These are phyloP conservation scores for Lithophane semibrunnea DNA, from an alignment of 2,888 invertebrate species.

Conservation along the genomic window DNA sequence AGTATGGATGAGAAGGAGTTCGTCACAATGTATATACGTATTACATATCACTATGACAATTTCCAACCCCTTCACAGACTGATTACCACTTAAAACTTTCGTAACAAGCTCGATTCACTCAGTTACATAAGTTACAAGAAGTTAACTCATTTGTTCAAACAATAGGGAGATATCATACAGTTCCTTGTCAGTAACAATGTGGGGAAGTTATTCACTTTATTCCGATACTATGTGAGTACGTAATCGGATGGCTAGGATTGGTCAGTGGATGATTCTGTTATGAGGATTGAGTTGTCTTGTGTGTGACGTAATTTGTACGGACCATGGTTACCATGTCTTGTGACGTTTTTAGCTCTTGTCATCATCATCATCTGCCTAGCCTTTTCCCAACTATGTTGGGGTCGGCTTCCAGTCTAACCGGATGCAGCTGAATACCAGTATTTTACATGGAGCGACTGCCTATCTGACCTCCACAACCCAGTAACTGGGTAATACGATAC, in stretches of 20 bases:
- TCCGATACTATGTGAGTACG: conserved; percentile 29
- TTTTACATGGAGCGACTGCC: too few species aligned
- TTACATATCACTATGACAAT: neutral
- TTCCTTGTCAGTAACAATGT: conserved; percentile 65
- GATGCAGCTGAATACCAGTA: too few species aligned
- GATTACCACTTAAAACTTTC: conserved; percentile 35
- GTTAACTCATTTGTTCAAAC: conserved; percentile 58
- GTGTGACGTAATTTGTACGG: conserved; percentile 16
- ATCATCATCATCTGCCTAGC: too few species aligned
- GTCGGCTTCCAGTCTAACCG: too few species aligned
- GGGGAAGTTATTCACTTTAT: conserved; percentile 58
- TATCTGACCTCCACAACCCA: too few species aligned
- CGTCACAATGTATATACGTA: too few species aligned
- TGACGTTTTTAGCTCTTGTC: neutral
- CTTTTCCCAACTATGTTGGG: too few species aligned
- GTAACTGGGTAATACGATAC: too few species aligned
- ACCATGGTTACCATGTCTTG: neutral
- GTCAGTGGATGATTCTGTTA: conserved; percentile 37
- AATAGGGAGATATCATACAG: conserved; percentile 59
- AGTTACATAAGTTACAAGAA: conserved; percentile 55
- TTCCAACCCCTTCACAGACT: conserved; percentile 16
- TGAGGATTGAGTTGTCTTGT: neutral
- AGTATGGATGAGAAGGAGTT: too few species aligned
- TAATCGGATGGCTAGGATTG: conserved; percentile 16
- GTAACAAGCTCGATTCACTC: conserved; percentile 49